These are phyloP conservation scores for Probosciger aterrimus DNA, from an alignment of 2,113 vertebrate genomes.

Conservation along the genomic window DNA sequence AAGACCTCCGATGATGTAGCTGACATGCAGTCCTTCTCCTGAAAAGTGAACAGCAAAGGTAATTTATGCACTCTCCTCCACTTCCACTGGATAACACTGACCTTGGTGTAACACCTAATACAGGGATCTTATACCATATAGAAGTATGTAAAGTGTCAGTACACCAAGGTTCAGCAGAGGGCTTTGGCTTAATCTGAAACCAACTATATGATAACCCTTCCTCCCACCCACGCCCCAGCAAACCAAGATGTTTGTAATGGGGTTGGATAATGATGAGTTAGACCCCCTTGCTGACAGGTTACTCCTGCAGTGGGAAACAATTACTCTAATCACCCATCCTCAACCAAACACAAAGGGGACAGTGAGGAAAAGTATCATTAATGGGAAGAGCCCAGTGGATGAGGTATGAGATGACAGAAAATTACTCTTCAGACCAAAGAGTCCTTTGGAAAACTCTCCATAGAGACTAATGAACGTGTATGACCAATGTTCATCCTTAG, in stretches of 20 bases:
- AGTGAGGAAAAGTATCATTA: background rate
- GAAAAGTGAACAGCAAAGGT: conserved; percentile 22
- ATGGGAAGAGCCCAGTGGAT: background rate
- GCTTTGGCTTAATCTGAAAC: background rate
- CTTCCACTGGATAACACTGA: background rate
- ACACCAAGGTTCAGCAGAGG: background rate
- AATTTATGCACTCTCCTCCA: background rate
- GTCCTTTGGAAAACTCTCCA: background rate
- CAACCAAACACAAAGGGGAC: background rate
- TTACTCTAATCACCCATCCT: background rate
- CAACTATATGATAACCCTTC: background rate
- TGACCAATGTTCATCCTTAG: background rate
- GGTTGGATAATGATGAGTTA: background rate
- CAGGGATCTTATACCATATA: background rate
- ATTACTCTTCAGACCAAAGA: background rate
- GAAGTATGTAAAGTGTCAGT: background rate
- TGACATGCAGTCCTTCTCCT: conserved; percentile 93
- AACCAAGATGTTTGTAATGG: background rate
- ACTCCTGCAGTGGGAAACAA: background rate
- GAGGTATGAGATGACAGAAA: background rate
- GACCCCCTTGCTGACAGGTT: background rate
- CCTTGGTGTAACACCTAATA: background rate
- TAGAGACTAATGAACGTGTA: background rate
- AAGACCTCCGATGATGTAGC: conserved; percentile 90
- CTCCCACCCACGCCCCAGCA: background rate